Conservation (phyloP, 2,888 invertebrate genomes). For the Ophioninae sp. region DNA sequence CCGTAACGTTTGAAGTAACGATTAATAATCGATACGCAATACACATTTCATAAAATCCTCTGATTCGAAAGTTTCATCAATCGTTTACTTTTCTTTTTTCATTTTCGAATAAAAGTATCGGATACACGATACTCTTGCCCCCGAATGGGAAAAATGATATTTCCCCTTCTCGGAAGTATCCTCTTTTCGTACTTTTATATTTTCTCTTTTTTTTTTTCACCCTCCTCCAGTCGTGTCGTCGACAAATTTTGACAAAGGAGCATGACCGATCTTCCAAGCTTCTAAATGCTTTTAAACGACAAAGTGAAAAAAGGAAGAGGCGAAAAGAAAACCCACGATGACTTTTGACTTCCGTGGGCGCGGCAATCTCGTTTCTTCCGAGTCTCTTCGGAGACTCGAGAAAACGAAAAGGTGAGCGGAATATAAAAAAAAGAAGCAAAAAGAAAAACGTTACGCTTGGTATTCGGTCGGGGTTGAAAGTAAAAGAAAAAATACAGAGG, state of each 20-base stretch:
- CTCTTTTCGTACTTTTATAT: constrained; percentile 37
- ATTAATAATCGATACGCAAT: too few species aligned
- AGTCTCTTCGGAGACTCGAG: constrained; percentile 17
- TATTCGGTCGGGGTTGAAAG: constrained; percentile 2
- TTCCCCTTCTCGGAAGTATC: neutral
- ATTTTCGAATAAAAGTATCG: neutral
- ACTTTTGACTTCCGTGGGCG: constrained; percentile 57
- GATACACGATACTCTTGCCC: too few species aligned
- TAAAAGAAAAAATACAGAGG: constrained; percentile 25
- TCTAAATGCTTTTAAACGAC: constrained; percentile 63
- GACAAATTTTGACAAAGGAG: constrained; percentile 57
- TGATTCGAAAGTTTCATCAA: too few species aligned
- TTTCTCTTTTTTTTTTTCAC: neutral
- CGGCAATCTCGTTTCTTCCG: constrained; percentile 42
- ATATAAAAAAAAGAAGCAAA: neutral
- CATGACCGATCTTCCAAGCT: constrained; percentile 45
- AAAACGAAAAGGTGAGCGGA: neutral
- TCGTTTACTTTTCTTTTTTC: constrained; percentile 3
- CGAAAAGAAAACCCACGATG: constrained; percentile 42
- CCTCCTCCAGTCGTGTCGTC: constrained; percentile 50
- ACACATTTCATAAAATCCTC: too few species aligned
- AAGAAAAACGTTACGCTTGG: constrained; percentile 30
- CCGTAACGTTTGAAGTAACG: too few species aligned
- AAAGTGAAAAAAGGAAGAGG: neutral
- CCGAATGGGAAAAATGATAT: constrained; percentile 1